Conservation (phyloP, 2,797 vertebrate species). For the Heterohyrax brucei region DNA sequence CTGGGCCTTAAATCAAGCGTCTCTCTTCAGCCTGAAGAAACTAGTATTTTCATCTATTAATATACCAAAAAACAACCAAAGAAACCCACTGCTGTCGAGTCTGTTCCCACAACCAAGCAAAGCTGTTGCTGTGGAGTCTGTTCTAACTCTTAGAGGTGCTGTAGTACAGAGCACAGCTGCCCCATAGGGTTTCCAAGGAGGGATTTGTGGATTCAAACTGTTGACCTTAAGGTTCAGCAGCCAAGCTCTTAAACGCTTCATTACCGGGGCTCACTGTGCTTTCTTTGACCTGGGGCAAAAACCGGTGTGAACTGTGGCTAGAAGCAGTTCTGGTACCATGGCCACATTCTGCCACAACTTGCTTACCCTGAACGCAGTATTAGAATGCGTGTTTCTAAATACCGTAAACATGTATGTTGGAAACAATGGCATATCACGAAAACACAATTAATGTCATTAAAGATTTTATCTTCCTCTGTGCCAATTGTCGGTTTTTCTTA, state of each 20-base stretch:
- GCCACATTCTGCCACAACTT: neutral
- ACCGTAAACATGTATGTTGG: constrained; percentile 16
- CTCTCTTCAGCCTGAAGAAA: constrained; percentile 30
- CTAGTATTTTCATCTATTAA: neutral
- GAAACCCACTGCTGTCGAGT: too few species aligned
- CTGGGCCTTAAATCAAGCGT: neutral
- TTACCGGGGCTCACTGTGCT: neutral
- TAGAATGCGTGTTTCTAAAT: constrained; percentile 7
- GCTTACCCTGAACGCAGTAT: neutral
- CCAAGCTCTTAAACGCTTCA: neutral
- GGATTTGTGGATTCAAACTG: neutral
- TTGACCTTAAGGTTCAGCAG: neutral
- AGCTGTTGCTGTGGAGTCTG: too few species aligned
- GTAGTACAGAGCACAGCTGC: too few species aligned
- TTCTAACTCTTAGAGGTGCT: too few species aligned
- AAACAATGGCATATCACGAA: neutral
- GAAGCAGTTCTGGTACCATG: neutral
- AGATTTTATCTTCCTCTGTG: constrained; percentile 51
- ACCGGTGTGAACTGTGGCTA: neutral
- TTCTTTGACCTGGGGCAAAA: neutral
- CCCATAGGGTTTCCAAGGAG: too few species aligned
- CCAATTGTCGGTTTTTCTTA: constrained; percentile 63
- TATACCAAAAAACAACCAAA: neutral
- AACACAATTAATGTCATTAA: constrained; percentile 55
- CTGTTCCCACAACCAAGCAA: too few species aligned